Evolutionary conservation across 1,140 invertebrate species (phyloP).

Genomic region (Bacillus rossius): DNA sequence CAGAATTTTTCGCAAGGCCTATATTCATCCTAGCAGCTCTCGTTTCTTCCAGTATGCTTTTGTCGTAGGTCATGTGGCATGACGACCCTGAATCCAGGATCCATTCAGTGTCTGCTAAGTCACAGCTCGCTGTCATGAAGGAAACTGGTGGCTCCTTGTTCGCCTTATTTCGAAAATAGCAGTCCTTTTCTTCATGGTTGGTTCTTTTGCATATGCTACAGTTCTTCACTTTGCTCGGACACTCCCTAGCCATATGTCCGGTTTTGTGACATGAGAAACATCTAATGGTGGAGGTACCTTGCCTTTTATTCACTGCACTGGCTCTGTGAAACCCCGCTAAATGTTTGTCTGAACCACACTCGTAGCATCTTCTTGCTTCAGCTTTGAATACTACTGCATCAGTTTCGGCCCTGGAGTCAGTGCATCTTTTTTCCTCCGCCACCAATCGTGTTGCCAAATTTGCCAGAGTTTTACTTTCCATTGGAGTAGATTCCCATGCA

Average conservation of each 20-base stretch:
- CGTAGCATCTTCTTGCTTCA: background rate
- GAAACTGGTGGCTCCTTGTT: background rate
- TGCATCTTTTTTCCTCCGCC: no score
- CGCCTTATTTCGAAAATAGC: background rate
- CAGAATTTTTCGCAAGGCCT: background rate
- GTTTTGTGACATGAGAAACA: background rate
- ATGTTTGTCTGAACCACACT: background rate
- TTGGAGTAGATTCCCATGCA: no score
- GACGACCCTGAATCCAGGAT: conserved; percentile 1
- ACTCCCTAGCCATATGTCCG: background rate
- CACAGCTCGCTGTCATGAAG: background rate
- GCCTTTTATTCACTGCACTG: background rate
- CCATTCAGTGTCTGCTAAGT: background rate
- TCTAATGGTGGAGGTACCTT: background rate
- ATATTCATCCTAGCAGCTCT: background rate
- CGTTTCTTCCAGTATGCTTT: background rate
- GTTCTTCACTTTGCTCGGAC: background rate
- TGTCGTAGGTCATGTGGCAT: background rate
- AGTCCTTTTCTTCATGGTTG: conserved; percentile 1
- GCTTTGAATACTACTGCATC: conserved; percentile 1
- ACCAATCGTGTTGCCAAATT: no score
- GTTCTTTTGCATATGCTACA: background rate
- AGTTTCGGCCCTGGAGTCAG: background rate
- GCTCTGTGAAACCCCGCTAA: no score
- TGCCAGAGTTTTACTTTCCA: no score